Conservation (phyloP, 2,113 vertebrate species). For the Nicator chloris region DNA sequence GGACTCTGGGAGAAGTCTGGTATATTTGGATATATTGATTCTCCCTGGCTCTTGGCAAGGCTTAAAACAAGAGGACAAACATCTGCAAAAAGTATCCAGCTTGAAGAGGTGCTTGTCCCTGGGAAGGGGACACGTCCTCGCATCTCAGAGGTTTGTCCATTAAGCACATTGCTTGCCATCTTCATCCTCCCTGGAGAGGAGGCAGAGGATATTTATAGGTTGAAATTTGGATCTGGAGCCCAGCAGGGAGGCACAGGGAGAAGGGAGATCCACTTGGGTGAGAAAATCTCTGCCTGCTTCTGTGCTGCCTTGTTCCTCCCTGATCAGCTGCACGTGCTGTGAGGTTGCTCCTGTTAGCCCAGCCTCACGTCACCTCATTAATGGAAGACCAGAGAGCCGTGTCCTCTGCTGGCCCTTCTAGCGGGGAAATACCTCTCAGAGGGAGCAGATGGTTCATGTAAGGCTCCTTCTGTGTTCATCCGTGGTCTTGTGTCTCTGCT, state of each 20-base stretch:
- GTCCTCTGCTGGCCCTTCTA: neutral
- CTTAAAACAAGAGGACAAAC: neutral
- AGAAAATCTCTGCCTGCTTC: neutral
- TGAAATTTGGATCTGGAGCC: fast-evolving
- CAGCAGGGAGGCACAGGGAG: neutral
- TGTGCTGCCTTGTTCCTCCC: neutral
- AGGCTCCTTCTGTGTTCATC: neutral
- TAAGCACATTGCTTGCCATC: neutral
- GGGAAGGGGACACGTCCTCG: neutral
- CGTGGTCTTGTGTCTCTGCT: fast-evolving
- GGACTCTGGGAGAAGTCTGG: slow-evolving; percentile 24
- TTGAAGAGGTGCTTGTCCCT: neutral
- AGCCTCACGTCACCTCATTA: neutral
- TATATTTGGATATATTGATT: slow-evolving; percentile 35
- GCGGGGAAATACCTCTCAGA: neutral
- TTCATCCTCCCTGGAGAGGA: neutral
- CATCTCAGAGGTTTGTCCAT: neutral
- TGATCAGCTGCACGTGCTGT: fast-evolving
- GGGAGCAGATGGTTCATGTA: neutral
- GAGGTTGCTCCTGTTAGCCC: neutral
- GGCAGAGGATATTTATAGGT: neutral
- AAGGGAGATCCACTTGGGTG: neutral
- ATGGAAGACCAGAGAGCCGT: neutral
- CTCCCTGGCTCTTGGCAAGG: neutral
- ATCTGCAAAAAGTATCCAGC: neutral